Conservation (phyloP, 2,888 invertebrate genomes). For the Theristus sp. region DNA sequence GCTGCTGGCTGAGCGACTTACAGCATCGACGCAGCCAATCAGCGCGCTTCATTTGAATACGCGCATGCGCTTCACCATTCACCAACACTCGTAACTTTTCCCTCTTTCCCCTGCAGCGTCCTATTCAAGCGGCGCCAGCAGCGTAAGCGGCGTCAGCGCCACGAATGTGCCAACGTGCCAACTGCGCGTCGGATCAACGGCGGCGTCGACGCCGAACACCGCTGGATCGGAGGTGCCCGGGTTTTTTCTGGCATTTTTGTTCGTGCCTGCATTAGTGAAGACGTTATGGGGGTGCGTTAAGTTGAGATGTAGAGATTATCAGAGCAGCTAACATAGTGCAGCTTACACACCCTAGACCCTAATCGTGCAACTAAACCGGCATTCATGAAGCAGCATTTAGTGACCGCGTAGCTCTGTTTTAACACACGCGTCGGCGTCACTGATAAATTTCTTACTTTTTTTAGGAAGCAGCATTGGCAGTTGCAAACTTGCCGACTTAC, state of each 20-base stretch:
- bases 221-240: not conserved
- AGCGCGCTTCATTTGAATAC: too few species aligned
- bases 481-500: not conserved
- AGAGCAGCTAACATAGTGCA: too few species aligned
- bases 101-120: too few species aligned
- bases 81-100: too few species aligned
- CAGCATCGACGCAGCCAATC: too few species aligned
- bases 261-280: not conserved
- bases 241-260: not conserved
- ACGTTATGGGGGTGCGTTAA: not conserved
- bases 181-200: not conserved
- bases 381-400: not conserved
- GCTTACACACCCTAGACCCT: not conserved
- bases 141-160: not conserved
- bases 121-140: not conserved
- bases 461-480: not conserved
- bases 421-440: too few species aligned
- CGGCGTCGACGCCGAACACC: not conserved
- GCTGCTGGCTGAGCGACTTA: too few species aligned
- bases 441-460: not conserved
- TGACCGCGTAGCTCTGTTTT: too few species aligned
- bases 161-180: too few species aligned
- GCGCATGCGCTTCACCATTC: too few species aligned
- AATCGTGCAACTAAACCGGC: not conserved
- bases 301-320: too few species aligned